These are phyloP conservation scores for Sebastes itinus DNA, from an alignment of 2,797 vertebrate genomes.

Conservation along the genomic window DNA sequence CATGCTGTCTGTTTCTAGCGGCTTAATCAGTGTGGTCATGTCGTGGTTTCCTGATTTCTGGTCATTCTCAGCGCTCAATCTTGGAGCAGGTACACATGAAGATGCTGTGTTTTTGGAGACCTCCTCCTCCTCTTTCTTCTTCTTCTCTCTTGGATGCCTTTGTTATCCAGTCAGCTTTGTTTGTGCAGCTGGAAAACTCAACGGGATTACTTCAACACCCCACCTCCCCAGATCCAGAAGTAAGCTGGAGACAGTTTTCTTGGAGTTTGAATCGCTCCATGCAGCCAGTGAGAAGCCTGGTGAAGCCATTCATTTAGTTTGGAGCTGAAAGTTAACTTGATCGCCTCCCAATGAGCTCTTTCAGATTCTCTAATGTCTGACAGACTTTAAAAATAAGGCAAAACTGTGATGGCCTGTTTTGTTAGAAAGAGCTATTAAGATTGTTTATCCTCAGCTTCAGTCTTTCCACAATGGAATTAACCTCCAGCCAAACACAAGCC, in stretches of 20 bases:
- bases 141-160: constrained; percentile 66
- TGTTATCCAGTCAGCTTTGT: constrained; percentile 79
- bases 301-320: constrained; percentile 48
- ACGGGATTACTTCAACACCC: constrained; percentile 66
- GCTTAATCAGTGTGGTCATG: constrained; percentile 72
- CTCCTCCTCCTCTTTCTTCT: constrained; percentile 37
- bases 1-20: constrained; percentile 30
- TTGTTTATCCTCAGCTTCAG: constrained; percentile 35
- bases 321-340: constrained; percentile 24
- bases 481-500: constrained; percentile 49
- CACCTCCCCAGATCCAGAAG: constrained; percentile 60
- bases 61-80: constrained; percentile 31
- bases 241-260: constrained; percentile 58
- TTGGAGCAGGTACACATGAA: constrained; percentile 72
- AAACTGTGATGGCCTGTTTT: constrained; percentile 19
- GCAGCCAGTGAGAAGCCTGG: constrained; percentile 42
- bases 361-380: constrained; percentile 27
- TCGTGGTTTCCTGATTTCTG: constrained; percentile 68
- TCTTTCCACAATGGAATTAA: constrained; percentile 44
- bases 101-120: constrained; percentile 54
- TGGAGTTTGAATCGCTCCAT: constrained; percentile 50
- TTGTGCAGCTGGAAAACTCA: constrained; percentile 84
- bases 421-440: constrained; percentile 32
- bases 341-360: constrained; percentile 26
- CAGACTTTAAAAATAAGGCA: constrained; percentile 31